Conservation (phyloP, 2,113 vertebrate genomes). For the Hipposideros armiger region DNA sequence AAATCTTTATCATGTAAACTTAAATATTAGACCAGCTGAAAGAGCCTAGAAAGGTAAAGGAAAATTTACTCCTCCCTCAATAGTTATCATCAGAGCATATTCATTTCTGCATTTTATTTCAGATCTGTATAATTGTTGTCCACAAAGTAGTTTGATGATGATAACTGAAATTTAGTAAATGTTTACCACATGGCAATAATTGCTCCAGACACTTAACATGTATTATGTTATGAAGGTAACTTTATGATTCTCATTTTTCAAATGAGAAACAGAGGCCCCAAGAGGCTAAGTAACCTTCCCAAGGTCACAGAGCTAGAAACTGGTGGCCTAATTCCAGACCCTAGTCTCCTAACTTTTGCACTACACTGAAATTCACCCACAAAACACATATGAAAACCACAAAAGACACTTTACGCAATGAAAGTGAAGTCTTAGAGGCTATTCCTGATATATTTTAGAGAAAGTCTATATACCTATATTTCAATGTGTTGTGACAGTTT, state of each 20-base stretch:
- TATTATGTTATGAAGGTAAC: not conserved
- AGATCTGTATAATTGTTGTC: slow-evolving; percentile 7
- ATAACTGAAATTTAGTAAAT: not conserved
- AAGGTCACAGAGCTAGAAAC: slow-evolving; percentile 47
- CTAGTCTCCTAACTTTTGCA: not conserved
- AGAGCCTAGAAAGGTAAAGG: not conserved
- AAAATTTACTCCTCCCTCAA: not conserved
- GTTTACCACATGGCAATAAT: not conserved
- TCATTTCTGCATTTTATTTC: slow-evolving; percentile 31
- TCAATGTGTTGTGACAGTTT: slow-evolving; percentile 56
- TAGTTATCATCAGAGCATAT: not conserved
- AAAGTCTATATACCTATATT: slow-evolving; percentile 22
- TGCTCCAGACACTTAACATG: not conserved
- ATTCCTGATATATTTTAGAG: slow-evolving; percentile 18
- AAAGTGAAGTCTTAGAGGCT: slow-evolving; percentile 1
- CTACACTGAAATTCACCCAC: not conserved
- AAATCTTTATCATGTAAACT: not conserved
- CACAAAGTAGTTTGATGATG: not conserved
- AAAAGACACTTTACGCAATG: not conserved
- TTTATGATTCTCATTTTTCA: not conserved
- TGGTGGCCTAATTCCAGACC: not conserved
- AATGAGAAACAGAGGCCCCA: slow-evolving; percentile 24
- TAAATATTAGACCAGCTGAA: not conserved
- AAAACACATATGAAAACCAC: slow-evolving; percentile 15
- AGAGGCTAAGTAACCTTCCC: not conserved